Evolutionary conservation across 2,888 invertebrate species (phyloP).

Genomic region (Pollenia amentaria): DNA sequence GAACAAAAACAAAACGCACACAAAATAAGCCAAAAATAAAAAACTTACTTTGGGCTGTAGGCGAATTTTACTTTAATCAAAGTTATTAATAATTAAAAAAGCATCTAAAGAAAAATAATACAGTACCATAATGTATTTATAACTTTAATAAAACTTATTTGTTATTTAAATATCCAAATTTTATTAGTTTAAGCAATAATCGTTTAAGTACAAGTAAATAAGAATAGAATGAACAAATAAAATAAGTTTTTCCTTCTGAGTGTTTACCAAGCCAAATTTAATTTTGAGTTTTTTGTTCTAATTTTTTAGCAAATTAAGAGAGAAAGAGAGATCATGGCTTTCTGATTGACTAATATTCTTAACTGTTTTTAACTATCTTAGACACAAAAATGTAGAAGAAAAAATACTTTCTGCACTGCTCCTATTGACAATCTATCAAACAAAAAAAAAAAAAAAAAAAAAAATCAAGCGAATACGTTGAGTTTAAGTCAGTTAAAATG

Average conservation of each 20-base stretch:
- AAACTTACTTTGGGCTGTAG: too few relatives aligned
- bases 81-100: too few relatives aligned
- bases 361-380: conserved; percentile 6
- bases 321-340: neutral
- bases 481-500: conserved; percentile 1
- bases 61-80: too few relatives aligned
- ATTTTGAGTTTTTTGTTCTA: conserved; percentile 6
- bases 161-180: neutral
- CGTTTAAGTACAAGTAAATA: neutral
- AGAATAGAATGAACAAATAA: conserved; percentile 37
- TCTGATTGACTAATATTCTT: neutral
- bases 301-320: conserved; percentile 1
- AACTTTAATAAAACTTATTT: conserved; percentile 6
- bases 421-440: neutral
- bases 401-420: conserved; percentile 2
- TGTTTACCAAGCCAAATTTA: conserved; percentile 10
- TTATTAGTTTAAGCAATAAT: conserved; percentile 28
- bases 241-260: conserved; percentile 51
- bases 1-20: too few relatives aligned
- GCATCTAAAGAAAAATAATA: too few relatives aligned
- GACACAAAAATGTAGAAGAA: conserved; percentile 5
- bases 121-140: neutral
- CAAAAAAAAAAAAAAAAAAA: too few relatives aligned
- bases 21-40: too few relatives aligned
- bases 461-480: conserved; percentile 6